phyloP scores from a whole-genome alignment of 2,888 invertebrate species.

The Linnaemya tessellans region DNA sequence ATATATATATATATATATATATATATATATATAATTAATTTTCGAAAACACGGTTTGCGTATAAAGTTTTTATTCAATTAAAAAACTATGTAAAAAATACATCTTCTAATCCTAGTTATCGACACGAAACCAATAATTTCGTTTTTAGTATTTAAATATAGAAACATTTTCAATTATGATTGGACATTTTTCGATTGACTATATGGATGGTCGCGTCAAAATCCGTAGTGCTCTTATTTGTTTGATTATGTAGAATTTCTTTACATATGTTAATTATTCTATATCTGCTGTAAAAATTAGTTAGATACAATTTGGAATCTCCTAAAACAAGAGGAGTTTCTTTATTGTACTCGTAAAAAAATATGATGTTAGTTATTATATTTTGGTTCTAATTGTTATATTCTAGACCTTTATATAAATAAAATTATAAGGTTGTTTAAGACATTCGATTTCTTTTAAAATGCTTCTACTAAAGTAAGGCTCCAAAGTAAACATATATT shows the following conservation, averaged over 20 bases:
- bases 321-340: not conserved
- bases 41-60: too few species aligned
- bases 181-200: not conserved
- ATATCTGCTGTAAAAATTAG: not conserved
- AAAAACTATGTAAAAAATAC: too few species aligned
- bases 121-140: too few species aligned
- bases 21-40: too few species aligned
- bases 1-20: too few species aligned
- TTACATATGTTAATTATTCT: not conserved
- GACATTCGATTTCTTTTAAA: too few species aligned
- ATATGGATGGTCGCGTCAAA: not conserved
- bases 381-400: not conserved
- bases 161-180: not conserved
- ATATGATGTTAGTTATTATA: not conserved
- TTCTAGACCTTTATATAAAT: too few species aligned
- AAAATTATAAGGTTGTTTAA: too few species aligned
- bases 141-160: not conserved
- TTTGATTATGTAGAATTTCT: not conserved
- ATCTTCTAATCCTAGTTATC: too few species aligned
- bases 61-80: too few species aligned
- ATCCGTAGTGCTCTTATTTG: constrained; percentile 16
- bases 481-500: too few species aligned
- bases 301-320: not conserved
- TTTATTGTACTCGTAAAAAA: not conserved
- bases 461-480: too few species aligned